Evolutionary conservation across 2,888 invertebrate species (phyloP).

Genomic region (Achlya flavicornis): DNA sequence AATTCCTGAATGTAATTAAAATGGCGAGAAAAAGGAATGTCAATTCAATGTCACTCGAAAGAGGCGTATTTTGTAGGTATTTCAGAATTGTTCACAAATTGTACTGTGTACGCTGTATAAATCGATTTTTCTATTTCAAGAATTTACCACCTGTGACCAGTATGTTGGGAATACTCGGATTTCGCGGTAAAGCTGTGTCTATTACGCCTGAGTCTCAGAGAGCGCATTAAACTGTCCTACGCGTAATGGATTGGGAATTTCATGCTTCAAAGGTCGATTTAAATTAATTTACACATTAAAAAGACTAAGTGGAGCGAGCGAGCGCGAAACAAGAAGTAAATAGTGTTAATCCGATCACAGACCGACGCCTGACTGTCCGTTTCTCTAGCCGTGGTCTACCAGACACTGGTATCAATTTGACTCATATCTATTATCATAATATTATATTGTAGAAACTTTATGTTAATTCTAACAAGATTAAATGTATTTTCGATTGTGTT

Average conservation of each 20-base stretch:
- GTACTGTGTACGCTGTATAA: conserved; percentile 14
- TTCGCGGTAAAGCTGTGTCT: conserved; percentile 54
- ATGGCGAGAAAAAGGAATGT: conserved; percentile 10
- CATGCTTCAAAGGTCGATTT: conserved; percentile 72
- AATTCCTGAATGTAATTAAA: conserved; percentile 11
- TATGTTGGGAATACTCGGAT: conserved; percentile 58
- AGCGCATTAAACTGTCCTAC: conserved; percentile 71
- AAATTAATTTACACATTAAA: conserved; percentile 80
- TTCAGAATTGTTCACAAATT: conserved; percentile 13
- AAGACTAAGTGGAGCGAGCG: conserved; percentile 59
- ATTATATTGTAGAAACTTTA: no score
- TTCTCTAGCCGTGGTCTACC: conserved; percentile 24
- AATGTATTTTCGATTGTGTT: no score
- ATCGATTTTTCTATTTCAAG: conserved; percentile 60
- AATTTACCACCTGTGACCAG: conserved; percentile 63
- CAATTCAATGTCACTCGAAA: conserved; percentile 21
- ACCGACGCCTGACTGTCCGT: conserved; percentile 40
- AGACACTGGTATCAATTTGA: conserved; percentile 20
- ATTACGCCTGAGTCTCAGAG: conserved; percentile 49
- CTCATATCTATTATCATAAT: background rate
- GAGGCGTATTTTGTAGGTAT: conserved; percentile 17
- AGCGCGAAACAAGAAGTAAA: conserved; percentile 63
- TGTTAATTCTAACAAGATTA: no score
- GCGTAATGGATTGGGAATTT: conserved; percentile 77
- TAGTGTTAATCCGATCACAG: conserved; percentile 67